Base-by-base conservation (phyloP, 2,113 vertebrate genomes). In the Carassius auratus region DNA sequence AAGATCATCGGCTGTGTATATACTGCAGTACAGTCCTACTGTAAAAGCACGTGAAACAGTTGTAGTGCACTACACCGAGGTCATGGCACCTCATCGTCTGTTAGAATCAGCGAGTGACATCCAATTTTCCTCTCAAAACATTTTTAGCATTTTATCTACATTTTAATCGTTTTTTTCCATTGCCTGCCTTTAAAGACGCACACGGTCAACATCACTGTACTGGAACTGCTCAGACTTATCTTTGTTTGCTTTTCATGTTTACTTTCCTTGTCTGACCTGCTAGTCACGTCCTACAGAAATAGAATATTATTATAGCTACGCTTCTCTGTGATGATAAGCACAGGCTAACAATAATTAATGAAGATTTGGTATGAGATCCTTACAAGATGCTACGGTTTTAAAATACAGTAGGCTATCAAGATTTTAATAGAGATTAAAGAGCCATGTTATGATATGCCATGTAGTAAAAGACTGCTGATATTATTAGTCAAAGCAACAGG, bases 211-310 rank as follows among this genome's bases (percentile, higher is more conserved):
- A 48, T 10, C 45, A 30, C 45, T 48, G 10, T 9, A 48, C 2
- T 48, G 1, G 4, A 48, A 48, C 45, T 9, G 7, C 15, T 30
- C 26, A 57, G 17, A 4, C 17, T 79, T 38, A 14, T 61, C 55
- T 42, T 61, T 61, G 38, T 78, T 78, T 78, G 76, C 76, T 36
- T 38, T 78, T 57, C 76, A 21, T 78, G 12, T 59, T 59, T 78
- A 57, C 52, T 19, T 38, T 38, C 52, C 30, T 38, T 36, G 33
- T 38, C 55, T 42, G 55, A 14, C 33, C n/a, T 12, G 55, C 42
- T 61, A 33, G 33, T 42, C 33, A 42, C n/a, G 15, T 61, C 38
- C 15, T 42, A 3, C 15, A 57, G 30, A 77, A 55, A 21, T 1
- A 3, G 7, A 55, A 55, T 76, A 76, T 10, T 17, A n/a, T 26